Base-by-base conservation (phyloP, 2,888 invertebrate species). In the Allolobophora icterica region DNA sequence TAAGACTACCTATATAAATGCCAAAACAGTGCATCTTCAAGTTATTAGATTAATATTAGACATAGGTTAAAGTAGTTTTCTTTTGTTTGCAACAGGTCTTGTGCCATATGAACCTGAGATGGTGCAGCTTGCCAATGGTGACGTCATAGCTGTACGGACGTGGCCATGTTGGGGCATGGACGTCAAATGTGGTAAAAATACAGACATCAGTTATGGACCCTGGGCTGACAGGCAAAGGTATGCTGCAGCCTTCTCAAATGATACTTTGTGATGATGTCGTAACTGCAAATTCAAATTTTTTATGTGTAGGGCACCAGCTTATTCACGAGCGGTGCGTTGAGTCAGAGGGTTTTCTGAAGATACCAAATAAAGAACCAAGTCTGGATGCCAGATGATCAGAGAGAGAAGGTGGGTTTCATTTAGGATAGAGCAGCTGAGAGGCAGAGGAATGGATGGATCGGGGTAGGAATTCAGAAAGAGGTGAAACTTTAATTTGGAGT, bases 191-290 rank as follows among this genome's bases (percentile, higher is more conserved):
- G 94, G 94, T 52, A 95, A 95, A 93, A 98, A 98, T 0, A 98
- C 98, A 96, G 98, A 98, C 93, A 98, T 99, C 94, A 99, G 98
- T 95, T 99, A 99, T 94, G 99, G 99, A 0, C 99, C 99, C 0
- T 99, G 99, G 99, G 99, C 99, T 6, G 99, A 99, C 95, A 96
- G 99, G 90, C 99, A 99, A 95, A 96, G 99, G 95, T 95, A 92
- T 45, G 89, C 40, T 89, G 38, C 11, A 33, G 84, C 84, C 83
- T 84, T 13, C 52, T 90, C 24, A 15, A 11, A 13, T 71, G 71
- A 71, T 71, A 71, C n/a, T n/a, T 30, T 71, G 8, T 34, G 6
- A 33, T 89, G 35, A 89, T 11, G 6, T 30, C 1, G 6, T 34
- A 1, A 33, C 6, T 42, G 52, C 6, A 21, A 24, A 24, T 21